Percentiles rank a stretch among this genome's conserved stretches.
These are phyloP conservation scores for Parotocinclus haroldoi DNA, from an alignment of 2,797 vertebrate species.

Conservation along the genomic window DNA sequence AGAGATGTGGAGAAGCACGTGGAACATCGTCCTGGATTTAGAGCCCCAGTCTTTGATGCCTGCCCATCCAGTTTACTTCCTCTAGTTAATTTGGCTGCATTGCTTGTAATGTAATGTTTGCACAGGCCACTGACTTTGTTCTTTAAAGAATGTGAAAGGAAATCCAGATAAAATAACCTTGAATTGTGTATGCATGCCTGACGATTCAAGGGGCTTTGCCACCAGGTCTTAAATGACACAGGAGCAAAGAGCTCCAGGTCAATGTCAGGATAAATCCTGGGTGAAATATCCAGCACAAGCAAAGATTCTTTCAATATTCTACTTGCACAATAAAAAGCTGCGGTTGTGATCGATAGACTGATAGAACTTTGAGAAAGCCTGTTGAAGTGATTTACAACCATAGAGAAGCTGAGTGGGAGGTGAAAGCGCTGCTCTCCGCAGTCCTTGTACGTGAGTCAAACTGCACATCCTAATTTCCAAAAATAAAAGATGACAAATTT, in stretches of 20 bases:
- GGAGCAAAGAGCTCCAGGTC: constrained; percentile 61
- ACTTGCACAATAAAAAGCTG: constrained; percentile 58
- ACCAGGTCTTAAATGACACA: constrained; percentile 68
- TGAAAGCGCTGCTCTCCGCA: constrained; percentile 5
- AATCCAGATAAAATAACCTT: constrained; percentile 73
- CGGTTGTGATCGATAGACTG: constrained; percentile 48
- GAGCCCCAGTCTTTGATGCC: constrained; percentile 76
- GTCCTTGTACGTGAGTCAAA: constrained; percentile 33
- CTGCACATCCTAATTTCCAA: constrained; percentile 40
- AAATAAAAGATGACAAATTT: constrained; percentile 20
- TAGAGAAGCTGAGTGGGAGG: constrained; percentile 37
- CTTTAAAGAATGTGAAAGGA: constrained; percentile 69
- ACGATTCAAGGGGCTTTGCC: constrained; percentile 70
- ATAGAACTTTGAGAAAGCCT: constrained; percentile 48
- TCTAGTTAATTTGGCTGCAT: constrained; percentile 74
- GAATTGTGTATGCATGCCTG: constrained; percentile 68
- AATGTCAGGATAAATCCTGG: constrained; percentile 62
- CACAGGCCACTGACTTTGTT: constrained; percentile 62
- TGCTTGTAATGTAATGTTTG: constrained; percentile 75
- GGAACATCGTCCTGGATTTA: constrained; percentile 72
- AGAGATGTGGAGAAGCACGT: constrained; percentile 64
- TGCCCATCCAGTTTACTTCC: constrained; percentile 67
- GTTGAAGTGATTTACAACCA: constrained; percentile 50
- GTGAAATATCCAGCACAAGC: constrained; percentile 54
- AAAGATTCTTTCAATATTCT: constrained; percentile 54